Percentiles rank a stretch among this genome's conserved stretches.
Conservation (phyloP, 2,113 vertebrate genomes). For the Agapornis roseicollis region DNA sequence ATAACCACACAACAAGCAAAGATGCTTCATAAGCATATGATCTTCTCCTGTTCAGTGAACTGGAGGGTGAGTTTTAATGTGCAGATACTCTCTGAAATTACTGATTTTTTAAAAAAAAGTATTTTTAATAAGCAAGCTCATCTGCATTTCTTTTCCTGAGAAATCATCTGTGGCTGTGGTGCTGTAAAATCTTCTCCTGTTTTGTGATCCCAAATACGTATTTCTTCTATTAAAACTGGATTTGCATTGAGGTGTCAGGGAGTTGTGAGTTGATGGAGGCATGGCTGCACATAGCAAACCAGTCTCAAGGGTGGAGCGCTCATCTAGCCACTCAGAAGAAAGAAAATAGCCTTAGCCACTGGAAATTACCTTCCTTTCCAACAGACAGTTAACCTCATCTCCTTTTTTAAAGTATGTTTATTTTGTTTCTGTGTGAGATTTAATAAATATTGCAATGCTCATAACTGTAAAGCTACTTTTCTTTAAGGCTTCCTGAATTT, state of each 20-base stretch:
- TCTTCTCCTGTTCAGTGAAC: not conserved
- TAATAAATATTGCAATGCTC: not conserved
- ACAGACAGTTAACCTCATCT: not conserved
- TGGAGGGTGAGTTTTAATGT: not conserved
- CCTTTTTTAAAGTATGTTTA: not conserved
- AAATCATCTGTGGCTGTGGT: not conserved
- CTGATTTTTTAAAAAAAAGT: not conserved
- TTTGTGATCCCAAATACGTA: not conserved
- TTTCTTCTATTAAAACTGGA: not conserved
- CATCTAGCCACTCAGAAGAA: not conserved
- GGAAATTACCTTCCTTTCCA: not conserved
- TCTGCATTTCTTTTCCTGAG: not conserved
- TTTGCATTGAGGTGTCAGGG: not conserved
- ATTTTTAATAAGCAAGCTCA: not conserved
- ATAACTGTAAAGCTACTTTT: slow-evolving; percentile 16
- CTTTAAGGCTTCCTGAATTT: not conserved
- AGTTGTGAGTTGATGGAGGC: not conserved
- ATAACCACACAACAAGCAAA: not conserved
- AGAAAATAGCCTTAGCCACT: not conserved
- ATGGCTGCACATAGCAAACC: not conserved
- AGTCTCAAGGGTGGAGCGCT: not conserved
- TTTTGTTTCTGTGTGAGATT: not conserved
- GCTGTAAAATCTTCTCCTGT: not conserved
- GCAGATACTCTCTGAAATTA: not conserved
- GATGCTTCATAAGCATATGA: not conserved